These are phyloP conservation scores for Lycaena phlaeas DNA, from an alignment of 2,888 invertebrate genomes.

Conservation along the genomic window DNA sequence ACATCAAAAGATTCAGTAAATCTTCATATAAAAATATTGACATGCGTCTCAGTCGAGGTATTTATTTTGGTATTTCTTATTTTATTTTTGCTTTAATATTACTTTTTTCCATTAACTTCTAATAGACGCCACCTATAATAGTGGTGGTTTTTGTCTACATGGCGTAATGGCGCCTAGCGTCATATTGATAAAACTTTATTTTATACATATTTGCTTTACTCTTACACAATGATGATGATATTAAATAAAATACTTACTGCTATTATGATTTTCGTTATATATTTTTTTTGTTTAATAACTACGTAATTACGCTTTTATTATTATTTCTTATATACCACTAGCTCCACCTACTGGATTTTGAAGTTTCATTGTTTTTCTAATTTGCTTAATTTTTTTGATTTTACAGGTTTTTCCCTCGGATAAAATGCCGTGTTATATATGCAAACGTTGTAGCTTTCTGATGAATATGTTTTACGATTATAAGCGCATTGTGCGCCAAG, in stretches of 20 bases:
- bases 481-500: slow-evolving; percentile 82
- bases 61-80: slow-evolving; percentile 18
- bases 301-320: not conserved
- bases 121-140: slow-evolving; percentile 24
- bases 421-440: slow-evolving; percentile 83
- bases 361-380: not conserved
- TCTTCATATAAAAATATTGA: slow-evolving; percentile 82
- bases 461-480: slow-evolving; percentile 81
- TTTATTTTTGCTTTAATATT: not conserved
- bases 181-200: slow-evolving; percentile 4
- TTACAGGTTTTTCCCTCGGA: slow-evolving; percentile 76
- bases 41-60: slow-evolving; percentile 85
- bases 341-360: slow-evolving; percentile 24
- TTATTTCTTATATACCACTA: not conserved
- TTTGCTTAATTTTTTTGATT: slow-evolving; percentile 1
- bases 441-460: slow-evolving; percentile 77
- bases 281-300: not conserved
- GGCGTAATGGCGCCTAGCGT: slow-evolving; percentile 21
- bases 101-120: not conserved
- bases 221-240: not conserved
- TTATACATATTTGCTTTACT: not conserved
- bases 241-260: not conserved
- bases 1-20: slow-evolving; percentile 75
- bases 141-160: slow-evolving; percentile 15
- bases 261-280: not conserved